Evolutionary conservation across 1,140 invertebrate species (phyloP), one percentile per base, ranked within the genome.

Genomic region (Listronotus bonariensis): DNA sequence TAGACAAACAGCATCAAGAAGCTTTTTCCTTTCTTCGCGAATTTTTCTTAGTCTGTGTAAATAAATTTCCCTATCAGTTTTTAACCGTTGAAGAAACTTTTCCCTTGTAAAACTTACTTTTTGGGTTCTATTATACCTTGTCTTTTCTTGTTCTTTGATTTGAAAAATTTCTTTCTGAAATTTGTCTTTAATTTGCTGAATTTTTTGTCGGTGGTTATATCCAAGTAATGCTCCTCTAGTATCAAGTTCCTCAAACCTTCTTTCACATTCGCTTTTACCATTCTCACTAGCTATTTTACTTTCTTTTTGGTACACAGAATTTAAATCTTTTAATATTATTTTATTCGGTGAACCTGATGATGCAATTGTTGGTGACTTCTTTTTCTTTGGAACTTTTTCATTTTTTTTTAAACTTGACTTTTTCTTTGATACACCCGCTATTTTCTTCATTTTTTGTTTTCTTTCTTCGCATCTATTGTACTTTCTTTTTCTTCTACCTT

Each of bases 251-350:
- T 69, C 67, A 42, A 71, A 73, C 55, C 69, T 62, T 36, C 65
- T 65, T 68, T 73, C 67, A 36, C 71, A 73, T 41, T 73, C 71
- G 26, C 71, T 73, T 41, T 71, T 71, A 12, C 71, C 69, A 31
- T 68, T 72, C 54, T 72, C 71, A 14, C 38, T 36, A 12, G 41
- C 31, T 7, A 14, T 5, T 38, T 49, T 49, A 49, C 46, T 49
- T 18, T 32, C 9, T 11, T 49, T 49, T 20, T 49, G 6, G 26
- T 49, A 18, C 6, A 49, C 17, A 5, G 46, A 20, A 32, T 11
- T 14, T 10, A 41, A 40, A 12, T 52, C 40, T 14, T 52, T 31
- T 52, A 40, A 7, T 1, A 3, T 48, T 14, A 17, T 0, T 12
- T 48, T 8, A 3, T 14, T 15, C 1, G 10, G 8, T 10, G 26